These are phyloP conservation scores for Macaca mulatta DNA, from an alignment of 2,113 vertebrate species.

Conservation along the genomic window DNA sequence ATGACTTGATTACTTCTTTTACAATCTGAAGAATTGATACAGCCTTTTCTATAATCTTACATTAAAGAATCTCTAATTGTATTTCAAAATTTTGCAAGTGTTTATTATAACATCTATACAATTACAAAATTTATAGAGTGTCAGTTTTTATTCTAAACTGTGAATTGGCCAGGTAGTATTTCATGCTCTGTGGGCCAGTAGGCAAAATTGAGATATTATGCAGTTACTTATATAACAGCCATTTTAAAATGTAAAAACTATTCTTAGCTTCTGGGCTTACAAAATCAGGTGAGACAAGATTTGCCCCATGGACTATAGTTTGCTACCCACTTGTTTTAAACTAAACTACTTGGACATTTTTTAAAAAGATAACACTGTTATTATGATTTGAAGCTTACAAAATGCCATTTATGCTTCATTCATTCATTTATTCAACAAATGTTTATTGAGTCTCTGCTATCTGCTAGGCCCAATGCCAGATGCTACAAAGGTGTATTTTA, in stretches of 20 bases:
- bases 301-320: background rate
- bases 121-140: no score
- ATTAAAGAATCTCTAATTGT: background rate
- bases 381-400: background rate
- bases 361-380: background rate
- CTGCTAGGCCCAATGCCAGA: background rate
- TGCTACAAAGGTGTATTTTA: background rate
- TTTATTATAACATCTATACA: background rate
- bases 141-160: background rate
- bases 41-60: constrained; percentile 21
- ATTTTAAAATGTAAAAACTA: constrained; percentile 45
- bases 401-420: background rate
- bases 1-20: background rate
- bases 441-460: background rate
- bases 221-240: background rate
- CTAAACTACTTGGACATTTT: background rate
- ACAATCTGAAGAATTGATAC: background rate
- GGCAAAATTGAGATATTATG: background rate
- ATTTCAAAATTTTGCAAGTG: constrained; percentile 2
- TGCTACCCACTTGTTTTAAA: background rate
- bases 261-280: background rate
- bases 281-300: background rate
- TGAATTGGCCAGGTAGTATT: background rate
- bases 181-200: background rate
- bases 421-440: background rate